A percentile compares a stretch with the other conserved stretches of the same genome.
phyloP scores from a whole-genome alignment of 1,140 invertebrate genomes.

The Drosophila quadrilineata region DNA sequence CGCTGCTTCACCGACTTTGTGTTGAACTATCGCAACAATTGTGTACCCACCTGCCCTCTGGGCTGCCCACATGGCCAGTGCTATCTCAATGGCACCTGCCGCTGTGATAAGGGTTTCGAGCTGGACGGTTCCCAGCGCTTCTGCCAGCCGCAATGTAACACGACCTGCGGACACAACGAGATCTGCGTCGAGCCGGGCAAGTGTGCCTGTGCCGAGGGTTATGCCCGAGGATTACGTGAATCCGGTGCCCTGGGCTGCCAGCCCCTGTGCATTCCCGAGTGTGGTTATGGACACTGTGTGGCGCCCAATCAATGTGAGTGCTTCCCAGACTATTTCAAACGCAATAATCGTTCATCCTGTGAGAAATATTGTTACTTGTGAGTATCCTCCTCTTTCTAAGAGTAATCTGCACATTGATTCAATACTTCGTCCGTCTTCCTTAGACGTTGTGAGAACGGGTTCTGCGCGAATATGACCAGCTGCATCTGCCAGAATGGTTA shows the following conservation, averaged over 20 bases:
- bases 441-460: slow-evolving; percentile 83
- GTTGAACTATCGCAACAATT: slow-evolving; percentile 77
- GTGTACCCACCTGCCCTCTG: slow-evolving; percentile 73
- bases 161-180: slow-evolving; percentile 72
- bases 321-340: slow-evolving; percentile 80
- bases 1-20: slow-evolving; percentile 85
- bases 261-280: slow-evolving; percentile 81
- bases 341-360: slow-evolving; percentile 54
- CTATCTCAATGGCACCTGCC: slow-evolving; percentile 82
- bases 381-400: slow-evolving; percentile 17
- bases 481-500: slow-evolving; percentile 85
- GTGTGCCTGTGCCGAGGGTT: slow-evolving; percentile 84
- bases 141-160: slow-evolving; percentile 83
- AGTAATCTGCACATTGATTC: background rate
- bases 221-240: slow-evolving; percentile 80
- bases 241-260: slow-evolving; percentile 66
- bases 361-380: slow-evolving; percentile 63
- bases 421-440: background rate
- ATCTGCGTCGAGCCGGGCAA: slow-evolving; percentile 84
- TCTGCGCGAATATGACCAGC: slow-evolving; percentile 83
- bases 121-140: slow-evolving; percentile 82
- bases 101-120: slow-evolving; percentile 85
- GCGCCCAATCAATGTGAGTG: slow-evolving; percentile 84
- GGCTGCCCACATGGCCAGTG: slow-evolving; percentile 81
- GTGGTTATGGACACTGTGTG: slow-evolving; percentile 84